Base-by-base conservation (phyloP, 2,113 vertebrate species). In the Elgaria multicarinata region DNA sequence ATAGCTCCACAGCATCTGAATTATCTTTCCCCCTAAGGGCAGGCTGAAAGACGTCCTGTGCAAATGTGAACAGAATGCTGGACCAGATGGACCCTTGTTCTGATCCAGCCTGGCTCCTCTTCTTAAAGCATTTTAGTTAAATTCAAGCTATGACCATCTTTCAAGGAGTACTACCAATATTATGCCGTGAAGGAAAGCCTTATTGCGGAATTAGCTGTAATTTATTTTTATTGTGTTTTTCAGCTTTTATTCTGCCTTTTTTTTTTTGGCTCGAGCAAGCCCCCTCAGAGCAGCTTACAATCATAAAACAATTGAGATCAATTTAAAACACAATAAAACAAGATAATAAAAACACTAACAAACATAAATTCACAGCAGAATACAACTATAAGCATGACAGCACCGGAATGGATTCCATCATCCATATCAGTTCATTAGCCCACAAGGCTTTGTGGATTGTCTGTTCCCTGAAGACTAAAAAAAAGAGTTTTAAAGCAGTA, bases 1-100 rank as follows among this genome's bases (percentile, higher is more conserved):
- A 92, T 93, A 93, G 93, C 91, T 33, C 82, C 83, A 85, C 92
- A 94, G 91, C 89, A 95, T 93, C 90, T 93, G 79, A 94, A 84
- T 87, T 92, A 92, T 88, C 85, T 89, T 85, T 74, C 94, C 93
- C 77, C 89, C 33, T 64, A 0, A 91, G 2, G 92, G 90, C 92
- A 95, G 92, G 91, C 93, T 94, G 93, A 92, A 78, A 92, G 84
- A 93, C 92, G 91, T 85, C 46, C 87, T 76, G 74, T 90, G 42
- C 36, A 93, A n/a, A n/a, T n/a, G n/a, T n/a, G n/a, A n/a, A n/a
- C n/a, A n/a, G n/a, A n/a, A n/a, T n/a, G n/a, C n/a, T n/a, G n/a
- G n/a, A n/a, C n/a, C n/a, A n/a, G n/a, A n/a, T n/a, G n/a, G n/a
- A n/a, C n/a, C n/a, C n/a, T n/a, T n/a, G n/a, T n/a, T n/a, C n/a